Percentiles rank a stretch among this genome's conserved stretches.
Evolutionary conservation across 1,140 invertebrate genomes (phyloP).

Genomic region (Babylonia areolata): DNA sequence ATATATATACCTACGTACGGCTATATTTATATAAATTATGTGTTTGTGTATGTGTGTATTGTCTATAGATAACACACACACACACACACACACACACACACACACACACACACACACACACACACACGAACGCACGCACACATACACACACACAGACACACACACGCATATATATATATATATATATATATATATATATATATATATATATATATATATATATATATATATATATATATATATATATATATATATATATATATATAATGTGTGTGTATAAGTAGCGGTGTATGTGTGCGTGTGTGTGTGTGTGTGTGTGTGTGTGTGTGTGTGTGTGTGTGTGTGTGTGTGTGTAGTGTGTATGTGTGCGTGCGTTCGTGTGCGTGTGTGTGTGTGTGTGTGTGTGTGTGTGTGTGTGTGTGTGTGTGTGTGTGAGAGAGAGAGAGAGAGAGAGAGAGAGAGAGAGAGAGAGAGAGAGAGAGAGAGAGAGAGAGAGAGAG

Average conservation of each 20-base stretch:
- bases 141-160: no score
- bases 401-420: neutral
- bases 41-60: no score
- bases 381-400: no score
- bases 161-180: no score
- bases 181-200: neutral
- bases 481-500: neutral
- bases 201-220: neutral
- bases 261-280: neutral
- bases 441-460: conserved; percentile 1
- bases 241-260: no score
- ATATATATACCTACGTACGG: no score
- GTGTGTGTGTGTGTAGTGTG: neutral
- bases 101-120: no score
- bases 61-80: no score
- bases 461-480: neutral
- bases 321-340: neutral
- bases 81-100: no score
- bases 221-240: neutral
- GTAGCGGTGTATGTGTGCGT: neutral
- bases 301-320: neutral
- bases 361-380: no score
- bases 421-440: neutral
- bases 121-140: no score
- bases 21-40: no score